Evolutionary conservation across 2,113 vertebrate species (phyloP), one percentile per base, ranked within the genome.

Genomic region (Saguinus midas): DNA sequence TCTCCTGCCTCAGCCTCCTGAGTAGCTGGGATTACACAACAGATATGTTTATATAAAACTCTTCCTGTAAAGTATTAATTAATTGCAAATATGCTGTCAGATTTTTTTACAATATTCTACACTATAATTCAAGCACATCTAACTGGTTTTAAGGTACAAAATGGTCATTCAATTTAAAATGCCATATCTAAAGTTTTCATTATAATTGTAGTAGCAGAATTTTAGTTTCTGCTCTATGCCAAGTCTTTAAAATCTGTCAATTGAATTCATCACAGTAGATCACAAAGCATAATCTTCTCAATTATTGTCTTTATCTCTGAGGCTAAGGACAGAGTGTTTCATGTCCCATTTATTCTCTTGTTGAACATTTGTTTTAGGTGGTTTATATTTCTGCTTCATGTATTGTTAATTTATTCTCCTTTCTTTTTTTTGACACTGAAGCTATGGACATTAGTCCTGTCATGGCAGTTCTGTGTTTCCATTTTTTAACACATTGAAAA

Each of bases 361-460:
- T 58, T 16, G 23, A 88, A 58, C 25, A 89, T 58, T 94, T 86
- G 35, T 88, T 86, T 94, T 17, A 48, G 35, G 40, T 58, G 20
- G 23, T 91, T 94, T 93, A 52, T 61, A 81, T 40, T 86, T 61
- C 82, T 85, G 90, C 61, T 92, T 84, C 76, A 93, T 80, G 40
- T 78, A 52, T 61, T 93, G 10, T 82, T 87, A 93, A 84, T 92
- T 91, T 32, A 61, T 45, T 9, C 43, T 37, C 57, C 27, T 78
- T 68, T 76, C 90, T 91, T 94, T 93, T 92, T 91, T 94, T 68
- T 91, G 81, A 94, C 27, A 61, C 7, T 45, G 29, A 79, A 58
- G 35, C 6, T 86, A 1, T n/a, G 23, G n/a, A 58, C n/a, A 79
- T 84, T 66, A 85, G 82, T 91, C 8, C 35, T 78, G 4, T 79